Percentiles rank a stretch among this genome's conserved stretches.
Conservation (phyloP, 2,113 vertebrate species). For the Sorex araneus region DNA sequence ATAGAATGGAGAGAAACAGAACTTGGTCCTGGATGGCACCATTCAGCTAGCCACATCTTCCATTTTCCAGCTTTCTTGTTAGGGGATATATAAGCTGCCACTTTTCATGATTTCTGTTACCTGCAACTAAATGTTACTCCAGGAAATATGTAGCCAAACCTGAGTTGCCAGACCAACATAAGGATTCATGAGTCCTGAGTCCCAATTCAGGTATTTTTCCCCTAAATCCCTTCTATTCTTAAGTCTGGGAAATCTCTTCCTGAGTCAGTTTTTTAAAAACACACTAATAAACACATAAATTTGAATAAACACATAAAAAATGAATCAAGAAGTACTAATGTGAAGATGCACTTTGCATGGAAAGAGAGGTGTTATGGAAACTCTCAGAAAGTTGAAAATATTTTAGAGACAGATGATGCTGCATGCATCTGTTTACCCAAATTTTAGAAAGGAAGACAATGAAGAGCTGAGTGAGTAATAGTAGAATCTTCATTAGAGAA, state of each 20-base stretch:
- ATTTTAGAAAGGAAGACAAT: neutral
- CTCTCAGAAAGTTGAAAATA: neutral
- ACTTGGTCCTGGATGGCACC: neutral
- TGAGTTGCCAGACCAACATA: neutral
- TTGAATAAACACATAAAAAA: conserved; percentile 8
- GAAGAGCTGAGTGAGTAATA: neutral
- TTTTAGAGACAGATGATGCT: neutral
- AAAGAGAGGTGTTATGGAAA: conserved; percentile 1
- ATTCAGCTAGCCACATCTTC: neutral
- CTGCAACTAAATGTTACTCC: neutral
- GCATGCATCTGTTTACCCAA: neutral
- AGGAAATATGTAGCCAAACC: neutral
- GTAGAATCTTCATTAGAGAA: conserved; percentile 4
- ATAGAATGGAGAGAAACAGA: neutral
- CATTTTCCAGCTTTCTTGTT: neutral
- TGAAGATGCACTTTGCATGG: neutral
- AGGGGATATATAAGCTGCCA: neutral
- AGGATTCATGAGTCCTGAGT: neutral
- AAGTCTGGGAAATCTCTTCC: conserved; percentile 18
- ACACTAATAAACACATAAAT: conserved; percentile 12
- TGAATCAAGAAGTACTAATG: neutral
- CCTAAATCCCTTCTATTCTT: neutral
- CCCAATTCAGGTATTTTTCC: neutral
- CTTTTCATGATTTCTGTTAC: neutral
- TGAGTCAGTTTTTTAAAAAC: conserved; percentile 8